A percentile compares a stretch with the other conserved stretches of the same genome.
Evolutionary conservation across 2,113 vertebrate species (phyloP).

Genomic region (Pluvianellus socialis): DNA sequence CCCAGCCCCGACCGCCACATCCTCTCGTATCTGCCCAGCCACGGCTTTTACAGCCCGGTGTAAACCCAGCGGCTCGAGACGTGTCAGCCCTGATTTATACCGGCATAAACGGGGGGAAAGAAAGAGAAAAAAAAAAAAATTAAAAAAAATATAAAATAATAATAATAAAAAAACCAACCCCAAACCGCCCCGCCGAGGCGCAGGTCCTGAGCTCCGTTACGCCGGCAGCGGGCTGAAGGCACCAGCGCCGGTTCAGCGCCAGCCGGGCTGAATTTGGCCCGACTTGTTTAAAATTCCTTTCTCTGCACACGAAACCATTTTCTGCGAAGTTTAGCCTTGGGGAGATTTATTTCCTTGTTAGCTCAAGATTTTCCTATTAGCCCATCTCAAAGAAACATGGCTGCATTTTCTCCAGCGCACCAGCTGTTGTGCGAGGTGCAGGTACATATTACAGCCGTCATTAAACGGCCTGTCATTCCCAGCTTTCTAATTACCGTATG

Average conservation of each 20-base stretch:
- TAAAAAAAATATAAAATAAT: no score
- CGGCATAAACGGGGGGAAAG: background rate
- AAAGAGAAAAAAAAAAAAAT: background rate
- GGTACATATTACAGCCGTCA: conserved; percentile 28
- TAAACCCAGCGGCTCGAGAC: background rate
- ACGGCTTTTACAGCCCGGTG: background rate
- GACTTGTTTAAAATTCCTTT: conserved; percentile 53
- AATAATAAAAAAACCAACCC: no score
- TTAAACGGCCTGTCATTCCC: conserved; percentile 38
- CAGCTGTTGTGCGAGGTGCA: conserved; percentile 34
- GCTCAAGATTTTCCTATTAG: conserved; percentile 52
- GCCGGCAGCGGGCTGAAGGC: background rate
- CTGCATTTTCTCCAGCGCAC: background rate
- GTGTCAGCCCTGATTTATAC: background rate
- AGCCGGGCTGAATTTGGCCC: background rate
- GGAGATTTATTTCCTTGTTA: conserved; percentile 65
- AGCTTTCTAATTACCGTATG: conserved; percentile 40
- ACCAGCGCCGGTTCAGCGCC: background rate
- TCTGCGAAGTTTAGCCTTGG: conserved; percentile 32
- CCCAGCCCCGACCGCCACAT: background rate
- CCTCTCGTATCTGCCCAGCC: background rate
- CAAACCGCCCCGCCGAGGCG: background rate
- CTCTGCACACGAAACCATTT: conserved; percentile 9
- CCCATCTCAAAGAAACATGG: conserved; percentile 25
- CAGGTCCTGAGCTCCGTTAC: background rate